Evolutionary conservation across 2,888 invertebrate species (phyloP), one percentile per base, ranked within the genome.

Genomic region (Carabus problematicus): DNA sequence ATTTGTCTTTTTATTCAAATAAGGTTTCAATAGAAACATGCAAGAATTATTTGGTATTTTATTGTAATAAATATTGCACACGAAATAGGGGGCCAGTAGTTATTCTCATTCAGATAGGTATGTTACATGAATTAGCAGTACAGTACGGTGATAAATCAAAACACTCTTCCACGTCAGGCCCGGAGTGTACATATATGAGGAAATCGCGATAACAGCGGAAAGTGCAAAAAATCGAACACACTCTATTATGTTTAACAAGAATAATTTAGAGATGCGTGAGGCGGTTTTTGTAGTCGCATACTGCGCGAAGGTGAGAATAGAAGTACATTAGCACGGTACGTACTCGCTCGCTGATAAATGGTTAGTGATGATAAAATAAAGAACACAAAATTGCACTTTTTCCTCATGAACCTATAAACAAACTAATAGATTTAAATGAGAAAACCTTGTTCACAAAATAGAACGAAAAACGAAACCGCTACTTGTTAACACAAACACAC

Each of bases 391-490:
- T 55, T 39, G 64, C 64, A 64, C 64, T 64, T 64, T 64, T 64
- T 55, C 56, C 9, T 12, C 19, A 9, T 4, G 18, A 56, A 64
- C 56, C 64, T 64, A 64, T 64, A 64, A 64, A 64, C 55, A 64
- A 64, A 45, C 64, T 64, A 64, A 64, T 64, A 64, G 56, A 64
- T 64, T 64, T 64, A 64, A 64, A 64, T 64, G 64, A 64, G 55
- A 64, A 64, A 64, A 64, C 56, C 49, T 47, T 64, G 64, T 64
- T 56, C 56, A 56, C 47, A 19, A 8, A 45, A 45, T 29, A 64
- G 56, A 55, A 64, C 39, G 56, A 64, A 64, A 47, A 9, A 64
- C 54, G 54, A 45, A 45, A 45, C 45, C 2, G 7, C 3, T 29
- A 29, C 29, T 6, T 42, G 8, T 29, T 29, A 29, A 29, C 29